Evolutionary conservation across 2,113 vertebrate genomes (phyloP).

Genomic region (Oryzias javanicus): DNA sequence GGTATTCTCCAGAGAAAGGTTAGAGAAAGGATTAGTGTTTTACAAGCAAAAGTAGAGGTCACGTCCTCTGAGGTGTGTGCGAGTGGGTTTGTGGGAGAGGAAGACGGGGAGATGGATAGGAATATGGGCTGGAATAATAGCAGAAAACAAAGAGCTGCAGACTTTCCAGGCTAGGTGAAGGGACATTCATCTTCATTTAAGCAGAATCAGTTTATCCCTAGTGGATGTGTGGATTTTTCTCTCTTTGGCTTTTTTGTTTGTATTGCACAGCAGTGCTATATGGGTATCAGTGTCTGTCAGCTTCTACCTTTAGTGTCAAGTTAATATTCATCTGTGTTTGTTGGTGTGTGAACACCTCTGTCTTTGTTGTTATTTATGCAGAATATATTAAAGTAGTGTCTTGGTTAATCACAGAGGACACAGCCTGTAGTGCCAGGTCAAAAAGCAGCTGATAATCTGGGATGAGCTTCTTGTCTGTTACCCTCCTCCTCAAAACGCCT

Average conservation of each 20-base stretch:
- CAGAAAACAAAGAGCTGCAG: constrained; percentile 32
- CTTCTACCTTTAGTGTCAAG: constrained; percentile 25
- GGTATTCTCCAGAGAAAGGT: neutral
- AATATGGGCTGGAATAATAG: constrained; percentile 11
- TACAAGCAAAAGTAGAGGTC: neutral
- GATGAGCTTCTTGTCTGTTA: constrained; percentile 38
- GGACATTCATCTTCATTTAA: constrained; percentile 64
- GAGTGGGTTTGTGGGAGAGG: neutral
- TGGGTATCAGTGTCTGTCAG: constrained; percentile 24
- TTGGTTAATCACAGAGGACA: constrained; percentile 55
- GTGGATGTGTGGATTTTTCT: constrained; percentile 28
- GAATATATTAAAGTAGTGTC: constrained; percentile 50
- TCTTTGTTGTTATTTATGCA: constrained; percentile 38
- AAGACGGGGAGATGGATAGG: constrained; percentile 14
- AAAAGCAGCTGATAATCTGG: constrained; percentile 48
- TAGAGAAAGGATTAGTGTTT: neutral
- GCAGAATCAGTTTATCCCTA: constrained; percentile 41
- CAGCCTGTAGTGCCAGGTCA: constrained; percentile 41
- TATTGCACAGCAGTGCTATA: constrained; percentile 18
- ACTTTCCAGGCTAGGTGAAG: constrained; percentile 32
- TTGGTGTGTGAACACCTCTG: constrained; percentile 31
- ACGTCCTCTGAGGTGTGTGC: constrained; percentile 3
- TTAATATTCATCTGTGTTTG: constrained; percentile 23
- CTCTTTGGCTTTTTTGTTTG: constrained; percentile 13
- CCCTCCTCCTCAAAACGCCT: constrained; percentile 17